Evolutionary conservation across 2,888 invertebrate genomes (phyloP).

Genomic region (Listrodromus nycthemerus): DNA sequence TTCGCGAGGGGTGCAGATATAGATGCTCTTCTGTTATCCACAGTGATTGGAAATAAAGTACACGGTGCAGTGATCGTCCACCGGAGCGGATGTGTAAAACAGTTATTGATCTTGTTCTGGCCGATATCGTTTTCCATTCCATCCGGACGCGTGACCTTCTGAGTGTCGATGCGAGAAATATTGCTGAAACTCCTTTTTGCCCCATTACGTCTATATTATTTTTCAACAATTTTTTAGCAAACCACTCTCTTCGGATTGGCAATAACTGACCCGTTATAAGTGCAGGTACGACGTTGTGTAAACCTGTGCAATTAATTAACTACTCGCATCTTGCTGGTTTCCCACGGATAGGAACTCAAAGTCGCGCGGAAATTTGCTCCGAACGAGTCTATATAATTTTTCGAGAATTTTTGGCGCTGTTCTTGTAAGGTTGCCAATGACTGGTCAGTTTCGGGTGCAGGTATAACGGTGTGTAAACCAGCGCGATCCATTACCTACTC

Average conservation of each 20-base stretch:
- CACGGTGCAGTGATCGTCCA: slow-evolving; percentile 4
- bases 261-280: background rate
- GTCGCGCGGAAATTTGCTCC: slow-evolving; percentile 64
- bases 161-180: background rate
- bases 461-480: background rate
- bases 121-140: background rate
- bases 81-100: background rate
- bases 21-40: background rate
- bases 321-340: background rate
- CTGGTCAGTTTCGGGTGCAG: background rate
- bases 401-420: too few species aligned
- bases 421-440: too few species aligned
- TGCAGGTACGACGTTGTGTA: background rate
- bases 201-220: too few species aligned
- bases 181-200: background rate
- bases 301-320: background rate
- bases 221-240: too few species aligned
- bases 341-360: slow-evolving; percentile 33
- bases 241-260: too few species aligned
- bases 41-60: slow-evolving; percentile 26
- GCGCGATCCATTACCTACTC: background rate
- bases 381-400: too few species aligned
- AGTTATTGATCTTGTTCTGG: background rate
- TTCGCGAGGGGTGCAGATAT: slow-evolving; percentile 37
- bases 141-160: background rate